Base-by-base conservation (phyloP, 2,888 invertebrate species). In the Yponomeuta malinellus region DNA sequence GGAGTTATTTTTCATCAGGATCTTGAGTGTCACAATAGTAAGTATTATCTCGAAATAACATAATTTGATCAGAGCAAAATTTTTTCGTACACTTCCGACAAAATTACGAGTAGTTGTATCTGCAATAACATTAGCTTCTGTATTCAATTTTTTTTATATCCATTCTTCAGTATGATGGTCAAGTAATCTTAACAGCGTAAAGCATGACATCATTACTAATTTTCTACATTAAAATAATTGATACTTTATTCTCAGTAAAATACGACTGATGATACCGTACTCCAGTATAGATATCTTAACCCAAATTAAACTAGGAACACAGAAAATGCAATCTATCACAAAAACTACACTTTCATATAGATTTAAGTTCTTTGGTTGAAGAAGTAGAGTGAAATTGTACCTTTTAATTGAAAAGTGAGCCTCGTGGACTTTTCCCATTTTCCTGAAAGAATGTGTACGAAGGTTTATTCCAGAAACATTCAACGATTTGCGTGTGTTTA, bases 311-410 rank as follows among this genome's bases (percentile, higher is more conserved):
- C 88, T 87, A 88, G 86, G 83, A 80, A 79, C 78, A 83, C 82
- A 90, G 90, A 89, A 90, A 90, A 89, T 90, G 90, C 90, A 89
- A 90, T 91, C 85, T 89, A 87, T 89, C 85, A 83, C 84, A 74
- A 77, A 81, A 79, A 77, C 65, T 74, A 43, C 70, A 52, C 15
- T 23, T 2, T 72, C 70, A 71, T 64, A 65, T 9, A 79, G 79
- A 80, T 71, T 72, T 59, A 74, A 75, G 73, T 75, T 70, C 81
- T 64, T 75, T 15, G 0, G 0, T 1, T 4, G 15, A 0, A 2
- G 2, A 1, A 74, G 68, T 77, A 85, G 71, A 75, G 83, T 72
- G 78, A 73, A 76, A 75, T 83, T 63, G 71, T 66, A 69, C 52
- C 3, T 59, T 59, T 59, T 2, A 59, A 15, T 1, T 73, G 74